Evolutionary conservation across 2,888 invertebrate species (phyloP).

Genomic region (Beris morrisii): DNA sequence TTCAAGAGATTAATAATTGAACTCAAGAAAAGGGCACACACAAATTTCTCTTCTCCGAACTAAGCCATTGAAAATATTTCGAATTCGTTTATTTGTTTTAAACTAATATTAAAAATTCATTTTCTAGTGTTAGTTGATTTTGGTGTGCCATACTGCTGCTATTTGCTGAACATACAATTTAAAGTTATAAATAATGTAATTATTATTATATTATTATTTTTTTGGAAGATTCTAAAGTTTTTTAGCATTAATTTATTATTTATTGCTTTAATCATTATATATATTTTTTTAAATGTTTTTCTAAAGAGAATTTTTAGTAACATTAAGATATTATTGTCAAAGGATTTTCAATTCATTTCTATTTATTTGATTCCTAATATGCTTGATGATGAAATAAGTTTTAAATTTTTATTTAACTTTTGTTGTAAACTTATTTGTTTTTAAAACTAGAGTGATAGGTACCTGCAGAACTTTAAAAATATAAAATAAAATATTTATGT

Average conservation of each 20-base stretch:
- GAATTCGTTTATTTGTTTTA: too few relatives aligned
- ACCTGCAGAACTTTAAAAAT: not conserved
- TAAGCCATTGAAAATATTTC: too few relatives aligned
- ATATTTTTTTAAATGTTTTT: conserved; percentile 12
- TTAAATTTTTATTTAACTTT: not conserved
- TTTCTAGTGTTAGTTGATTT: conserved; percentile 32
- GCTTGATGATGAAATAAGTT: not conserved
- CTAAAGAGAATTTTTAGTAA: not conserved
- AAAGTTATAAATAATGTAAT: conserved; percentile 22
- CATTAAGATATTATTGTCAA: conserved; percentile 17
- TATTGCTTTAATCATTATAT: conserved; percentile 4
- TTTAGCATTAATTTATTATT: conserved; percentile 15
- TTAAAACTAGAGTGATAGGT: not conserved
- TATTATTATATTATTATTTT: conserved; percentile 6
- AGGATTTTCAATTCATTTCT: conserved; percentile 10
- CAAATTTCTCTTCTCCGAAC: too few relatives aligned
- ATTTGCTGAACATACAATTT: conserved; percentile 22
- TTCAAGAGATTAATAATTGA: too few relatives aligned
- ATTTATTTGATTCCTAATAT: not conserved
- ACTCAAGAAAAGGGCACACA: too few relatives aligned
- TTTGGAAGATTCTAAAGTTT: not conserved
- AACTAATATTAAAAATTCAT: too few relatives aligned
- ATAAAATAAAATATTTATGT: too few relatives aligned
- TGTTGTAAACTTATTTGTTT: too few relatives aligned
- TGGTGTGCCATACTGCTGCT: conserved; percentile 40